Evolutionary conservation across 2,113 vertebrate species (phyloP).

Genomic region (Mellivora capensis): DNA sequence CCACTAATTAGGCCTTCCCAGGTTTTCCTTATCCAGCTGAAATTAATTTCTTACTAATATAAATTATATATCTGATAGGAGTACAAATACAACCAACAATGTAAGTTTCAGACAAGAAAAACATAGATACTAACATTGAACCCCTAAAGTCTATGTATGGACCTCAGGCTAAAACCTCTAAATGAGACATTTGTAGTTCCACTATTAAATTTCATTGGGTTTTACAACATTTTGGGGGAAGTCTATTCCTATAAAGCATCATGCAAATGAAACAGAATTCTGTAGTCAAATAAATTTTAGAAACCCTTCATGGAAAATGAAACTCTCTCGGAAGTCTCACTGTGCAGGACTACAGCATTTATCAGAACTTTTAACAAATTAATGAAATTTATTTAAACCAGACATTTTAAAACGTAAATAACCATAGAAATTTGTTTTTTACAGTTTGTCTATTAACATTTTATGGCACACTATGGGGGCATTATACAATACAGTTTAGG

Average conservation of each 20-base stretch:
- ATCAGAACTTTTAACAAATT: neutral
- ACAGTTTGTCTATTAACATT: neutral
- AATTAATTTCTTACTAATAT: neutral
- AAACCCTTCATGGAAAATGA: neutral
- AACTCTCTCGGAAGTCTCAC: neutral
- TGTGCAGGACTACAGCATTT: neutral
- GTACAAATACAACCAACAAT: neutral
- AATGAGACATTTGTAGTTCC: neutral
- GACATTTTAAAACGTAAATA: conserved; percentile 18
- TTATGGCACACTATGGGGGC: neutral
- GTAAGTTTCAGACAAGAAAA: neutral
- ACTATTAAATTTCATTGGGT: neutral
- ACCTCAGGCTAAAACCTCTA: neutral
- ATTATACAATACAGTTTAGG: neutral
- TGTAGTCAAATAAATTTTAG: neutral
- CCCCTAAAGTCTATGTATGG: neutral
- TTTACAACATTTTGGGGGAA: neutral
- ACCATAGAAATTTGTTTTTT: neutral
- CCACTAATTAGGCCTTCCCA: neutral
- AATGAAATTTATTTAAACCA: neutral
- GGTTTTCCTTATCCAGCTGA: neutral
- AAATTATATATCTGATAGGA: neutral
- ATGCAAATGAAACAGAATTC: neutral
- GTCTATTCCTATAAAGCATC: neutral
- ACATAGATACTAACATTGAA: neutral